These are phyloP conservation scores for Calliphora vomitoria DNA, from an alignment of 2,888 invertebrate genomes.

Conservation along the genomic window DNA sequence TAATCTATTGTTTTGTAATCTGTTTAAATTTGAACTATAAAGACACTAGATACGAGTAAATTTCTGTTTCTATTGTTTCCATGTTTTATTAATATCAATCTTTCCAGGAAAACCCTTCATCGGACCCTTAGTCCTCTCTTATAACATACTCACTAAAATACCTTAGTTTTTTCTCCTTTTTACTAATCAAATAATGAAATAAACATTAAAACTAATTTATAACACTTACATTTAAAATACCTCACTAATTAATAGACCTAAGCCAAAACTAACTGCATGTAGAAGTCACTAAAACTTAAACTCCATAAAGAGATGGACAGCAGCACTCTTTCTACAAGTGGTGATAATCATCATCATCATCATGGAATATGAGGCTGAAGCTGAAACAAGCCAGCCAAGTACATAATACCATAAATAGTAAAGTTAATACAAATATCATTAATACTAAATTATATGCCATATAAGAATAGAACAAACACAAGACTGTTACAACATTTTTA, in stretches of 20 bases:
- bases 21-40: too few species aligned
- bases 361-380: conserved; percentile 24
- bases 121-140: conserved; percentile 15
- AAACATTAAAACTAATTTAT: conserved; percentile 69
- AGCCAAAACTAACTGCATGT: conserved; percentile 26
- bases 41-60: too few species aligned
- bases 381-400: not conserved
- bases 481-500: conserved; percentile 54
- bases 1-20: too few species aligned
- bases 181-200: conserved; percentile 51
- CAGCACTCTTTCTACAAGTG: conserved; percentile 9
- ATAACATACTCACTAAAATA: not conserved
- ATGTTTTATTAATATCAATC: too few species aligned
- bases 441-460: conserved; percentile 65
- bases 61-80: too few species aligned
- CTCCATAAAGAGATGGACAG: conserved; percentile 22
- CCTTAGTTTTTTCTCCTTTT: not conserved
- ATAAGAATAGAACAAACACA: conserved; percentile 45
- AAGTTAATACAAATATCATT: conserved; percentile 73
- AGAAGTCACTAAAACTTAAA: conserved; percentile 37
- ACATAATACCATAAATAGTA: conserved; percentile 65
- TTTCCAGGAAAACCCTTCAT: not conserved
- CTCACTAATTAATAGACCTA: conserved; percentile 66
- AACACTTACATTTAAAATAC: conserved; percentile 66
- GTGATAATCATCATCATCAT: conserved; percentile 30